Evolutionary conservation across 2,797 vertebrate genomes (phyloP).

Genomic region (Enteromius mattozi): DNA sequence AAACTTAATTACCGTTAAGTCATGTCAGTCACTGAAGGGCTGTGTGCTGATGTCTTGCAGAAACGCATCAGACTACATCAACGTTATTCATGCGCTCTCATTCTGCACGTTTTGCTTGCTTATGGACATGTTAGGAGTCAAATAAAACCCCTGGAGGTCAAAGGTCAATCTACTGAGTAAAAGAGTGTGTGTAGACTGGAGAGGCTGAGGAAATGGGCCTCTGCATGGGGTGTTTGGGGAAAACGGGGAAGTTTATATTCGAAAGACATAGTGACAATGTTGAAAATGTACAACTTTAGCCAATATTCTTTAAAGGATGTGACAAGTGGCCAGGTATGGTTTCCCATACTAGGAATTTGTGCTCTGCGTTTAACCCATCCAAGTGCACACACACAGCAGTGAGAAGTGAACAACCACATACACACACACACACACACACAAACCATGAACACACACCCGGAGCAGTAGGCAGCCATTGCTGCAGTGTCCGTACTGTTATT

Average conservation of each 20-base stretch:
- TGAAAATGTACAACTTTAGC: conserved; percentile 70
- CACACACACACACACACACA: no score
- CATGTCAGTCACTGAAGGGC: conserved; percentile 52
- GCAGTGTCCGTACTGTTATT: no score
- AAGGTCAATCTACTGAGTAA: conserved; percentile 82
- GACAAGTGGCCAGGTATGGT: background rate
- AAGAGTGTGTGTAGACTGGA: conserved; percentile 71
- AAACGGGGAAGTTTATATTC: background rate
- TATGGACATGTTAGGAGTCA: conserved; percentile 84
- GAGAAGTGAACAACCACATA: no score
- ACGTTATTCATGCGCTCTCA: conserved; percentile 56
- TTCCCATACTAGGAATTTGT: no score
- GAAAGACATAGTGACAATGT: conserved; percentile 9
- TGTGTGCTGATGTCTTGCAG: conserved; percentile 71
- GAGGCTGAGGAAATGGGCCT: conserved; percentile 77
- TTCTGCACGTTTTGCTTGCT: conserved; percentile 77
- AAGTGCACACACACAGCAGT: no score
- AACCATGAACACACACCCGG: no score
- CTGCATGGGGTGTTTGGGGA: conserved; percentile 72
- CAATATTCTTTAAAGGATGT: background rate
- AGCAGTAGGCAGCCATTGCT: no score
- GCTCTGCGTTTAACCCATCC: no score
- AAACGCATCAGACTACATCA: conserved; percentile 67
- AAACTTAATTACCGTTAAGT: background rate
- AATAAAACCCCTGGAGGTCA: conserved; percentile 79